These are phyloP conservation scores for Cossypha dichroa DNA, from an alignment of 2,797 vertebrate species.

Conservation along the genomic window DNA sequence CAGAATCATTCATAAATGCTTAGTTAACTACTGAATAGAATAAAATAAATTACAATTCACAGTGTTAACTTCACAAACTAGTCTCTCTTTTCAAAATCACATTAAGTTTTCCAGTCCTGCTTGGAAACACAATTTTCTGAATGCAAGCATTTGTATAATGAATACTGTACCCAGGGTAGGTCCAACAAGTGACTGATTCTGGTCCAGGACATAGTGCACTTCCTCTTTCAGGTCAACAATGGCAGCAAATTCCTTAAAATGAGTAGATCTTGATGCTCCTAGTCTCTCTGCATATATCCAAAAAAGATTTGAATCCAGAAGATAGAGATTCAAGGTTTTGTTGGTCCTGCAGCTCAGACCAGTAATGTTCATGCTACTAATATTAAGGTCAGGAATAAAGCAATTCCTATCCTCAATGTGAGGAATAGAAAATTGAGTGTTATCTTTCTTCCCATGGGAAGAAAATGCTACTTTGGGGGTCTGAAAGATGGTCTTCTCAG, in stretches of 20 bases:
- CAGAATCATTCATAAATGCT: neutral
- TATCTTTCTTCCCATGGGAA: conserved; percentile 71
- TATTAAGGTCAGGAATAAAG: conserved; percentile 54
- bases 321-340: conserved; percentile 93
- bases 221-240: conserved; percentile 93
- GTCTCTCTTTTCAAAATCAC: neutral
- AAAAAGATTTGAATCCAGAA: conserved; percentile 89
- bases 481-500: conserved; percentile 58
- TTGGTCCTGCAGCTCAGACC: conserved; percentile 93
- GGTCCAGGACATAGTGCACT: conserved; percentile 89
- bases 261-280: conserved; percentile 78
- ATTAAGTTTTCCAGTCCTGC: neutral
- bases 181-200: conserved; percentile 72
- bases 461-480: conserved; percentile 52
- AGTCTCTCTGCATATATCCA: conserved; percentile 90
- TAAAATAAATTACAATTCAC: neutral
- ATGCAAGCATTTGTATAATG: neutral
- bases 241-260: conserved; percentile 81
- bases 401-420: conserved; percentile 79
- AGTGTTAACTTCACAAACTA: neutral
- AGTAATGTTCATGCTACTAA: conserved; percentile 71
- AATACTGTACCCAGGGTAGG: conserved; percentile 83
- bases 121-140: neutral
- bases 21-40: neutral
- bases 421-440: conserved; percentile 63